These are phyloP conservation scores for Cyprinodon brontotheroides DNA, from an alignment of 2,113 vertebrate genomes.

Conservation along the genomic window DNA sequence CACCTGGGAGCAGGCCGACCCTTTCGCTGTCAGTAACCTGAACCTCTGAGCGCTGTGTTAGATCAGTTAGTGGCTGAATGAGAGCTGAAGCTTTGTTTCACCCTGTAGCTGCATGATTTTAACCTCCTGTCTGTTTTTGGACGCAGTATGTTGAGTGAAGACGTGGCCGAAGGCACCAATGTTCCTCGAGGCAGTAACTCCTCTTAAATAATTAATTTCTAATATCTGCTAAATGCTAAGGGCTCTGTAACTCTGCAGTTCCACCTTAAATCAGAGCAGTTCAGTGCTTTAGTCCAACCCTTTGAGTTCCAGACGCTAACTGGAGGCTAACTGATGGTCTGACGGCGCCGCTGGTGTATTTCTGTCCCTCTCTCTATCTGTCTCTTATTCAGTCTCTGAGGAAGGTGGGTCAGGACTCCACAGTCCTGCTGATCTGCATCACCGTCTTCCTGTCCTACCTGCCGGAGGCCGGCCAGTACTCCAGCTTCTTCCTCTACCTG, in stretches of 20 bases:
- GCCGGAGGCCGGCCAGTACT: constrained; percentile 95
- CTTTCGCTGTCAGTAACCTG: constrained; percentile 85
- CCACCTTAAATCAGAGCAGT: not conserved
- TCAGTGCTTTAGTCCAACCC: not conserved
- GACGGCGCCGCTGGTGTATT: constrained; percentile 4
- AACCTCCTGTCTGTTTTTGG: too few relatives aligned
- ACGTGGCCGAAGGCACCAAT: too few relatives aligned
- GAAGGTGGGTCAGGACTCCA: constrained; percentile 92
- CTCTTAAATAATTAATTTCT: too few relatives aligned
- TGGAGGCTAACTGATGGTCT: constrained; percentile 6
- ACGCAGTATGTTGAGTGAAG: too few relatives aligned
- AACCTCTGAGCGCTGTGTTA: not conserved
- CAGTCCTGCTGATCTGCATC: constrained; percentile 88
- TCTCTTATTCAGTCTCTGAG: constrained; percentile 85
- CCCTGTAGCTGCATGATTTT: too few relatives aligned
- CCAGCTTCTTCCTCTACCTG: constrained; percentile 96
- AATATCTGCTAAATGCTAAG: too few relatives aligned
- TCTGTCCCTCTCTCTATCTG: constrained; percentile 2
- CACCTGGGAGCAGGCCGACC: constrained; percentile 94
- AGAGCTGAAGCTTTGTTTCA: not conserved
- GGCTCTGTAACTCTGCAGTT: too few relatives aligned
- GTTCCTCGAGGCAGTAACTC: too few relatives aligned
- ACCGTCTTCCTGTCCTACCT: constrained; percentile 95
- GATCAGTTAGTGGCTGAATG: constrained; percentile 6
- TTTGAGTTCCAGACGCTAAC: not conserved